Evolutionary conservation across 1,140 invertebrate genomes (phyloP), one percentile per base, ranked within the genome.

Genomic region (Platorchestia sp.): DNA sequence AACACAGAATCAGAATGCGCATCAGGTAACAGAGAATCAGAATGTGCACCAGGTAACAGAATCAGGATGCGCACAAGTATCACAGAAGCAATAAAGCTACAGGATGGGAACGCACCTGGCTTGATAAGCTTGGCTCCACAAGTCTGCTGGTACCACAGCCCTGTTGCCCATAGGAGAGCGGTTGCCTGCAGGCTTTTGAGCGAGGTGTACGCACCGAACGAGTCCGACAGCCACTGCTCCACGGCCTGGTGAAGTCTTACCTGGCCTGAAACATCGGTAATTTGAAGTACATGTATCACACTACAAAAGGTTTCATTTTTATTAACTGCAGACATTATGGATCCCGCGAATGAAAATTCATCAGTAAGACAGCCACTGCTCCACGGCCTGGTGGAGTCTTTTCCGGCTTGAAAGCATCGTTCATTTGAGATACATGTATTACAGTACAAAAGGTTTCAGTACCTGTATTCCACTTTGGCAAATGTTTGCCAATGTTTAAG

Each of bases 71-170:
- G 59, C 27, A 75, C 59, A 75, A 75, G 7, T 36, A 36, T 22
- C 14, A 22, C 59, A 22, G 36, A 36, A 75, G 3, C 47, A 6
- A 22, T 75, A 3, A 36, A 10, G 27, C 27, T 36, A 75, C 7
- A 27, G 36, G 59, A 75, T 19, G 27, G 1, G 59, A 3, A 75
- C 14, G 27, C 36, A 75, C 59, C 59, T 75, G 59, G 59, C 36
- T 75, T 75, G 27, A 27, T 42, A 22, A 89, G 87, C 43, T 43
- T 22, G 41, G 87, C n/a, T 5, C 41, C 45, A 36, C 91, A 93
- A 40, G 91, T 47, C 91, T 93, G 91, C 40, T 93, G 91, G 91
- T 93, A 93, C 45, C 91, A 45, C 6, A 93, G 91, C 7, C 91
- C 91, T 14, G 91, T 16, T 1, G 91, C 91, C 91, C 91, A 93